Conservation (phyloP, 2,888 invertebrate genomes). For the Incurvaria masculella region DNA sequence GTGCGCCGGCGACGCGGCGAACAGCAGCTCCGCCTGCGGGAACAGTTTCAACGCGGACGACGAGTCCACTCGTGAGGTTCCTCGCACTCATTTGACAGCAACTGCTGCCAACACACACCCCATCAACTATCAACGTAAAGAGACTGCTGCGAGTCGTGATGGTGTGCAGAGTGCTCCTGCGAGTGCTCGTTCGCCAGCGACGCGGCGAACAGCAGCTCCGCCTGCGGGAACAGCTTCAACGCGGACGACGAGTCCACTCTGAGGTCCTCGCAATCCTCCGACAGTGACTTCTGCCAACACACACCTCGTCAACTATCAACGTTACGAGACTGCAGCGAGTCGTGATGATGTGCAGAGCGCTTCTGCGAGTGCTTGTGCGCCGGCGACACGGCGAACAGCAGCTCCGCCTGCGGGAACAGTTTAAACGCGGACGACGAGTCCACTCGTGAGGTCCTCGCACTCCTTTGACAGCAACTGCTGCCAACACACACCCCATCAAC, state of each 20-base stretch:
- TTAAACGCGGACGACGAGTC: conserved; percentile 79
- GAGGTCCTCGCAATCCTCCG: conserved; percentile 75
- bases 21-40: conserved; percentile 71
- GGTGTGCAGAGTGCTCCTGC: no score
- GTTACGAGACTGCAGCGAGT: neutral
- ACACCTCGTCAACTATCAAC: no score
- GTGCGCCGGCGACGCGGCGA: conserved; percentile 70
- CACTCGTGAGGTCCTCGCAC: conserved; percentile 74
- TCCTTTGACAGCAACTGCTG: conserved; percentile 76
- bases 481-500: conserved; percentile 53
- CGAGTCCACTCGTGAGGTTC: no score
- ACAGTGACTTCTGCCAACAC: conserved; percentile 67
- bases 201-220: conserved; percentile 67
- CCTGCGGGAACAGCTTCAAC: conserved; percentile 74
- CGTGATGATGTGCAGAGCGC: conserved; percentile 22
- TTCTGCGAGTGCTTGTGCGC: conserved; percentile 62
- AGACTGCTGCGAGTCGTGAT: no score
- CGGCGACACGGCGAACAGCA: conserved; percentile 69
- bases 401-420: conserved; percentile 72
- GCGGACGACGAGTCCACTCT: conserved; percentile 82
- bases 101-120: no score
- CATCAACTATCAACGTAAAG: no score
- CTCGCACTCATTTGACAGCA: no score
- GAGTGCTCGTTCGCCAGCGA: conserved; percentile 69
- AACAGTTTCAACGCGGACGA: conserved; percentile 77